Conservation (phyloP, 2,113 vertebrate species). For the Toxostoma redivivum region DNA sequence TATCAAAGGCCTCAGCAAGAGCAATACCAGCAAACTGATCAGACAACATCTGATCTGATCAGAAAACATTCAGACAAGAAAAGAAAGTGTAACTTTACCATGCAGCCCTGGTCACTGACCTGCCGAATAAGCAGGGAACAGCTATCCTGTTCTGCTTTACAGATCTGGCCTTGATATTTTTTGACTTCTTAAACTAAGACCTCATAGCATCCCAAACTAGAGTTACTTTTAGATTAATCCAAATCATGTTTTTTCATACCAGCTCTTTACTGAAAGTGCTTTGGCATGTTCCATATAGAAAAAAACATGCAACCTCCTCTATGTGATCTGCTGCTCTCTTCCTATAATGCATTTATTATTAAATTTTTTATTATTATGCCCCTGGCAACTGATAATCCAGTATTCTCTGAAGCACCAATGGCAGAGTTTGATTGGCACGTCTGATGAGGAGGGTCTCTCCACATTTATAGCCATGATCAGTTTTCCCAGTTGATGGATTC, state of each 20-base stretch:
- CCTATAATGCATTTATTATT: background rate
- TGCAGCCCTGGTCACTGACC: background rate
- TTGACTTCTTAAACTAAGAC: background rate
- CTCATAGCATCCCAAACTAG: background rate
- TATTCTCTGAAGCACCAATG: background rate
- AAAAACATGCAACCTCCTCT: background rate
- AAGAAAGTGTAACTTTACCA: background rate
- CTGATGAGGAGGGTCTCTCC: background rate
- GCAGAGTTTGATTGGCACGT: background rate
- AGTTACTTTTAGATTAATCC: background rate
- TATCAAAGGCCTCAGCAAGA: background rate
- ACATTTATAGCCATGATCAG: background rate
- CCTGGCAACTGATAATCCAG: background rate
- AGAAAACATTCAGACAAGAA: background rate
- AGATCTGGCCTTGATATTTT: background rate
- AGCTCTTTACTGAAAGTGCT: background rate
- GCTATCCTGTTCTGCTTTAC: background rate
- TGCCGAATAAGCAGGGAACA: background rate
- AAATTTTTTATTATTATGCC: background rate
- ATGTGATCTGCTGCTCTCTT: background rate
- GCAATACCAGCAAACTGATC: background rate
- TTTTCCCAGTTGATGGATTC: background rate
- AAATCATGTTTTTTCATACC: background rate
- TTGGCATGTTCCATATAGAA: background rate
- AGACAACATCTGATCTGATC: background rate